phyloP scores from a whole-genome alignment of 1,140 invertebrate genomes.

The Ostrea denselamellosa region DNA sequence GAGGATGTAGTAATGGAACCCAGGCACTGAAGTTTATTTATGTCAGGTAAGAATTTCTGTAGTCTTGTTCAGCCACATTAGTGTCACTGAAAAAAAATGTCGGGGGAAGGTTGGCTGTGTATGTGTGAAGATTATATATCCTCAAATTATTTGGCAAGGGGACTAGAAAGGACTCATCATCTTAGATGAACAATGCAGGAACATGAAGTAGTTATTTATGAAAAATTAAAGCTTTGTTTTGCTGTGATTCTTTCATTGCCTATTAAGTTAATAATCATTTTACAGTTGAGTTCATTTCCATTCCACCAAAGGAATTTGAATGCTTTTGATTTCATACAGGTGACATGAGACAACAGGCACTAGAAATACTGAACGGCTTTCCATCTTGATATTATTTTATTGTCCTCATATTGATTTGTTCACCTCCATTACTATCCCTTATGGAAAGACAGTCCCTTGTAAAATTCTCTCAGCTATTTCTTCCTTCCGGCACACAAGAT shows the following conservation, averaged over 20 bases:
- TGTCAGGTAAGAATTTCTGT: slow-evolving; percentile 84
- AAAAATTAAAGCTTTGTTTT: not conserved
- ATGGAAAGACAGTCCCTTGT: not conserved
- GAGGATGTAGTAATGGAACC: slow-evolving; percentile 90
- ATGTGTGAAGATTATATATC: not conserved
- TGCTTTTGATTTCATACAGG: not conserved
- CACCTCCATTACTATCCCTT: not conserved
- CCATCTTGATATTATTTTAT: not conserved
- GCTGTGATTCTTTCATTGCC: not conserved
- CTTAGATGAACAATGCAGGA: not conserved
- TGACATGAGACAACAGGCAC: not conserved
- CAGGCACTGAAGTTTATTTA: slow-evolving; percentile 93
- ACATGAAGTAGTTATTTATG: not conserved
- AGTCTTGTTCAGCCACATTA: not conserved
- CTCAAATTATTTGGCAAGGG: not conserved
- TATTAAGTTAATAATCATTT: not conserved
- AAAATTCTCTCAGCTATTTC: not conserved
- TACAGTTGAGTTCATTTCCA: not conserved
- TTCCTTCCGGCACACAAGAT: slow-evolving; percentile 30
- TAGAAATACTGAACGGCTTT: not conserved
- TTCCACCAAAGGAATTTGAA: not conserved
- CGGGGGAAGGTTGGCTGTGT: not conserved
- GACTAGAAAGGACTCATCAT: not conserved
- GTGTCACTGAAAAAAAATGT: not conserved
- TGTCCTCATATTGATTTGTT: not conserved